phyloP scores from a whole-genome alignment of 2,888 invertebrate genomes.

The Mimumesa dahlbomi region DNA sequence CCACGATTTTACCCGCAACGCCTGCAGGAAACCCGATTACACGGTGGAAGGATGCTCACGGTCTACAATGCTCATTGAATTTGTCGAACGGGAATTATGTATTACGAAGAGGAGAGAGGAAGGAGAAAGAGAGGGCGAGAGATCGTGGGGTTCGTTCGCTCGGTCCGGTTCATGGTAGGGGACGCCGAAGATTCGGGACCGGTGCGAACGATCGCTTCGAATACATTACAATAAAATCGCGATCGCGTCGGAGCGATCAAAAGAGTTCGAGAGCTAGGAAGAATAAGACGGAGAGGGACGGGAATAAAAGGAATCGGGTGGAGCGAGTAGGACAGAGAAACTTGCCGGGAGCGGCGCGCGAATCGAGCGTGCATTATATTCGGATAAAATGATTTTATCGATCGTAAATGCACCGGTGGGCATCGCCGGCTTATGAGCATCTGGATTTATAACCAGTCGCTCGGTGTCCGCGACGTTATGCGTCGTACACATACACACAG shows the following conservation, averaged over 20 bases:
- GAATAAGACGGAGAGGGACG: not conserved
- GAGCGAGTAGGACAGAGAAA: not conserved
- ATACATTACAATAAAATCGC: conserved; percentile 64
- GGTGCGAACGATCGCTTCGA: conserved; percentile 51
- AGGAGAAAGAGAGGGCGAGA: not conserved
- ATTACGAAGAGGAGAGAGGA: conserved; percentile 27
- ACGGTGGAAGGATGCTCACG: conserved; percentile 64
- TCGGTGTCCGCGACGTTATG: conserved; percentile 9
- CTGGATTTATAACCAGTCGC: conserved; percentile 57
- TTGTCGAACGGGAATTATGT: conserved; percentile 69
- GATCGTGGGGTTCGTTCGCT: conserved; percentile 21
- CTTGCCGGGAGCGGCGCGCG: conserved; percentile 45
- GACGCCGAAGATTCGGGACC: conserved; percentile 40
- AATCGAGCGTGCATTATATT: conserved; percentile 64
- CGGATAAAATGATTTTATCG: conserved; percentile 70
- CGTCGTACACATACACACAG: not conserved
- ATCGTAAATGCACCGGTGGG: conserved; percentile 63
- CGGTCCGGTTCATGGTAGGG: conserved; percentile 17
- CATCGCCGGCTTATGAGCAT: conserved; percentile 58
- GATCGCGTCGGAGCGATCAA: conserved; percentile 42
- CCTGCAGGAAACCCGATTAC: conserved; percentile 68
- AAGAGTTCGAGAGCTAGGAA: conserved; percentile 12
- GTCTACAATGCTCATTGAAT: conserved; percentile 70
- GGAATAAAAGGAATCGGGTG: no score
- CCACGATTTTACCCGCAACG: conserved; percentile 52